Conservation (phyloP, 2,113 vertebrate species). For the Vulpes ferrilata region DNA sequence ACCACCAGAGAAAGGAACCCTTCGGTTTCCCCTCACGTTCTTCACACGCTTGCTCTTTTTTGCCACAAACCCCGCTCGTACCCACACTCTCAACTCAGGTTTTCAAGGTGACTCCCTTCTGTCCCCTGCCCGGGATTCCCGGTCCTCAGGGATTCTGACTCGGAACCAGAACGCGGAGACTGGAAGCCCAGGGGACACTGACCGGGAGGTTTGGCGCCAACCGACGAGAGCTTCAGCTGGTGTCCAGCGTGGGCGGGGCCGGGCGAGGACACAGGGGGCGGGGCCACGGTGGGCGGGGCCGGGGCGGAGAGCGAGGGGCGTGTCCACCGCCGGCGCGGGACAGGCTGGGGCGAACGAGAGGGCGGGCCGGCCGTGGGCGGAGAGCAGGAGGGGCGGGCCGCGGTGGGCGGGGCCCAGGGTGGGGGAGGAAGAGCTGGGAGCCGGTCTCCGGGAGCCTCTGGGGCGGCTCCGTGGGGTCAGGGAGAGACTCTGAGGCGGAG, state of each 20-base stretch:
- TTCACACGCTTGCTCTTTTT: neutral
- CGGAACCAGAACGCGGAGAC: neutral
- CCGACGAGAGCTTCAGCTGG: accelerated
- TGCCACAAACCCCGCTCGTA: neutral
- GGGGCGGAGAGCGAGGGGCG: accelerated
- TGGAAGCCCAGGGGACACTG: accelerated
- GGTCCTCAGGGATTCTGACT: neutral
- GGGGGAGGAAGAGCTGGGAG: too few relatives aligned
- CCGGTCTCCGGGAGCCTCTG: accelerated
- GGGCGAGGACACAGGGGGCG: neutral
- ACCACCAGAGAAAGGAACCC: neutral
- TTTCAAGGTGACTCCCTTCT: neutral
- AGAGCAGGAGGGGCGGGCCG: neutral
- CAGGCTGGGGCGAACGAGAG: accelerated
- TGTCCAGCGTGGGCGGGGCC: neutral
- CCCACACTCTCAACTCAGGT: neutral
- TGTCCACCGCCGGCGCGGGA: too few relatives aligned
- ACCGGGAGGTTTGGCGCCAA: accelerated
- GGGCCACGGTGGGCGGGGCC: accelerated
- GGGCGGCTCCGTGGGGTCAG: too few relatives aligned
- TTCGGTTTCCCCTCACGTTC: neutral
- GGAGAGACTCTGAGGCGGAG: neutral
- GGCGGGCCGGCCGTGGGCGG: accelerated
- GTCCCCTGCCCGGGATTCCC: neutral
- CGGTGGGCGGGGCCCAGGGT: neutral